A percentile compares a stretch with the other conserved stretches of the same genome.
Conservation (phyloP, 2,888 invertebrate species). For the Acanthosepion pharaonis region DNA sequence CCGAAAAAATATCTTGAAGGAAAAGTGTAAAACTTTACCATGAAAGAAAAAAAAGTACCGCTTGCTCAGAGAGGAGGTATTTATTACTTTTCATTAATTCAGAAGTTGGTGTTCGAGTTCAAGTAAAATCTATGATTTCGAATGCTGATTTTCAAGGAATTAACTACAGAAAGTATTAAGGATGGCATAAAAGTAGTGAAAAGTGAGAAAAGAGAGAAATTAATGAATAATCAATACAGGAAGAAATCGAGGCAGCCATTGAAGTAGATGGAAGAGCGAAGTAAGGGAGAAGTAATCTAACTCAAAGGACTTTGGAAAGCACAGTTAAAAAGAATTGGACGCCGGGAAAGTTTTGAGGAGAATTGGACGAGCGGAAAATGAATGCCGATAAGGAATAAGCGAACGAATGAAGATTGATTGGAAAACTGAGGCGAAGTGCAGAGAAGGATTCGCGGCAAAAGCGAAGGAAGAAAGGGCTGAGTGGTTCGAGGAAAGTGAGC, state of each 20-base stretch:
- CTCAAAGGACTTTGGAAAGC: neutral
- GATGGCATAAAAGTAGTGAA: no score
- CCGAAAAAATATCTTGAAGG: neutral
- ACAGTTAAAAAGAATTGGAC: neutral
- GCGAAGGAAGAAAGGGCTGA: neutral
- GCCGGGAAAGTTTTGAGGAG: neutral
- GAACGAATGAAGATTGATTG: constrained; percentile 9
- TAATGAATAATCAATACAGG: neutral
- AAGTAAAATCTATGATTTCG: no score
- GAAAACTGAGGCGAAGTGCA: neutral
- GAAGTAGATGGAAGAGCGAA: neutral
- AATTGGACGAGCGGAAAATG: constrained; percentile 21
- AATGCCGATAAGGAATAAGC: neutral
- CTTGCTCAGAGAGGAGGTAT: no score
- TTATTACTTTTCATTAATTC: no score
- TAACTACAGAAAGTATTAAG: no score
- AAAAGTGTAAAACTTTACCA: neutral
- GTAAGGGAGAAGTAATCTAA: neutral
- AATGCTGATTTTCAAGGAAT: no score
- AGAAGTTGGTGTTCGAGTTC: no score
- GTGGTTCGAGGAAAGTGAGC: neutral
- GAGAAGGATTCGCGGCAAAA: neutral
- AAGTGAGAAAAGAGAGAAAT: neutral
- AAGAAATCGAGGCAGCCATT: neutral
- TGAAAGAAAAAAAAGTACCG: no score